Conservation (phyloP, 2,888 invertebrate genomes). For the Dinocampus coccinellae region DNA sequence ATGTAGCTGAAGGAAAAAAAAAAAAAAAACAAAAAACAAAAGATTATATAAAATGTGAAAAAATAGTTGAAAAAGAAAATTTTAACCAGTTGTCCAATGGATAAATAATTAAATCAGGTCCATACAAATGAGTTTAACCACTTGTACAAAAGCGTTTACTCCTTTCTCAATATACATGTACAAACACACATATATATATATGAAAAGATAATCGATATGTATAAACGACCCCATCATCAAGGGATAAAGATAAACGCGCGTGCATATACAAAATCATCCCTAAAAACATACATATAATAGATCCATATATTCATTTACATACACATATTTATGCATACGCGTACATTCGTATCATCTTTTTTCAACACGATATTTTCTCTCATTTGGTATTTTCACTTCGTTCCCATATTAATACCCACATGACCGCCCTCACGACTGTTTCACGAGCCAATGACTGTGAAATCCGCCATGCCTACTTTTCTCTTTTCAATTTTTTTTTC, state of each 20-base stretch:
- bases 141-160: conserved; percentile 3
- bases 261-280: neutral
- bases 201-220: neutral
- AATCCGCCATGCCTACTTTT: conserved; percentile 52
- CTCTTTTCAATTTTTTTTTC: conserved; percentile 44
- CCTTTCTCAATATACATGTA: neutral
- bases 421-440: conserved; percentile 50
- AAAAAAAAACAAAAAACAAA: neutral
- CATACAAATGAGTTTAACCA: conserved; percentile 29
- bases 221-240: neutral
- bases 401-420: conserved; percentile 46
- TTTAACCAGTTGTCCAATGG: conserved; percentile 2
- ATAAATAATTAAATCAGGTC: conserved; percentile 34
- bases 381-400: conserved; percentile 34
- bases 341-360: conserved; percentile 23
- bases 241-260: neutral
- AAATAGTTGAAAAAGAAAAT: too few species aligned
- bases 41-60: too few species aligned
- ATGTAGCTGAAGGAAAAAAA: neutral
- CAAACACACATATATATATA: neutral
- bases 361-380: conserved; percentile 10
- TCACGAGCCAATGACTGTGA: conserved; percentile 56
- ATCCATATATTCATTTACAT: neutral
- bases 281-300: neutral
- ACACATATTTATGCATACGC: conserved; percentile 8